Evolutionary conservation across 2,797 vertebrate genomes (phyloP).

Genomic region (Urosaurus nigricauda): DNA sequence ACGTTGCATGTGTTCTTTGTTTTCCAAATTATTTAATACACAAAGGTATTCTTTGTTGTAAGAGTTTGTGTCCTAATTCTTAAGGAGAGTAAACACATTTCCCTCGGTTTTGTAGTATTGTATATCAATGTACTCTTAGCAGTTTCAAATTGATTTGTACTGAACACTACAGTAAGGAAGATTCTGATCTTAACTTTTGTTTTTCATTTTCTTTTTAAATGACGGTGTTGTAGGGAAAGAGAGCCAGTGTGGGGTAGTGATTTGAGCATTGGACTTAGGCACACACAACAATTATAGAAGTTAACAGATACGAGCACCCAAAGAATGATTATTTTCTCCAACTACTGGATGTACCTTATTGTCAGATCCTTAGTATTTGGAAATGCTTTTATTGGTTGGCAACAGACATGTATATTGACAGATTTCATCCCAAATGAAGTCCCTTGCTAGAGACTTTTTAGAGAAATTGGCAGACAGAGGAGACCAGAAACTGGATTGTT

Average conservation of each 20-base stretch:
- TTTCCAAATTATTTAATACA: not conserved
- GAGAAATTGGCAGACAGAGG: no score
- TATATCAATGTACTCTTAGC: no score
- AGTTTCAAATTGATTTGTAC: not conserved
- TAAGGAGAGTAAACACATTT: not conserved
- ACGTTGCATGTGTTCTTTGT: not conserved
- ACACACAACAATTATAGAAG: not conserved
- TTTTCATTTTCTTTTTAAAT: not conserved
- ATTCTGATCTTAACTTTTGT: not conserved
- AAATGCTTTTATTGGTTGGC: not conserved
- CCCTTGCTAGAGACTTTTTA: no score
- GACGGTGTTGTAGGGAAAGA: not conserved
- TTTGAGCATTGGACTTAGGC: no score
- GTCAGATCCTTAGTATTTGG: not conserved
- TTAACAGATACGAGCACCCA: not conserved
- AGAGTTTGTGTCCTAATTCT: not conserved
- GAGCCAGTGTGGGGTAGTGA: not conserved
- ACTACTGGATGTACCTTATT: not conserved
- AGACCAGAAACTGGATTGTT: no score
- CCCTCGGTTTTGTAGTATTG: no score
- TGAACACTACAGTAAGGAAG: not conserved
- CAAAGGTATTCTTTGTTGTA: not conserved
- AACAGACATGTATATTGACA: not conserved
- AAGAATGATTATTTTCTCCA: not conserved
- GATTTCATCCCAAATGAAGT: no score